A percentile compares a stretch with the other conserved stretches of the same genome.
These are phyloP conservation scores for Chionis minor DNA, from an alignment of 2,113 vertebrate species.

Conservation along the genomic window DNA sequence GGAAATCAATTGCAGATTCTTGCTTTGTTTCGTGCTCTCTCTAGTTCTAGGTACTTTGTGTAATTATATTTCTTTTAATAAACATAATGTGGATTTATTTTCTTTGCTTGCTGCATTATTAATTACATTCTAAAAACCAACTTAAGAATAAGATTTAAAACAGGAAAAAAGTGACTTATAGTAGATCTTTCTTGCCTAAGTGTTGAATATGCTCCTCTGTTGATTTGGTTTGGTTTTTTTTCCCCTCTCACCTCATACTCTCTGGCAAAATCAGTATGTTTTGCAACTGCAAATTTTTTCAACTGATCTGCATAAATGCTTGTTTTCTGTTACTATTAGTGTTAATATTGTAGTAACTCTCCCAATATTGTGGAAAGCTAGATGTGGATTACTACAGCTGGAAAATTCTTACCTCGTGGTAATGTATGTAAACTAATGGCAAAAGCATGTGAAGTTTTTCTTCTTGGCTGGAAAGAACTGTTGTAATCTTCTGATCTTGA, in stretches of 20 bases:
- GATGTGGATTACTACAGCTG: not conserved
- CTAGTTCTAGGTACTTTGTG: not conserved
- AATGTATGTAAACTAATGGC: not conserved
- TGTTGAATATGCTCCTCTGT: not conserved
- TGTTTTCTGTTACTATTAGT: not conserved
- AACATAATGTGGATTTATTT: not conserved
- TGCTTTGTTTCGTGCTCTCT: not conserved
- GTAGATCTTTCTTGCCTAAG: not conserved
- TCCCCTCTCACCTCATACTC: not conserved
- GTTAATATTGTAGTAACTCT: not conserved
- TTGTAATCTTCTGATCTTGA: not conserved
- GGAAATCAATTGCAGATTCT: not conserved
- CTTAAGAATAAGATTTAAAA: not conserved
- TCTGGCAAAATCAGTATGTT: not conserved
- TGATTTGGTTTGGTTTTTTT: not conserved
- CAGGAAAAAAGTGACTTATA: not conserved
- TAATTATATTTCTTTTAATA: not conserved
- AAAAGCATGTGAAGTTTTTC: not conserved
- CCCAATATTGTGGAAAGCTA: not conserved
- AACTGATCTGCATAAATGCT: not conserved
- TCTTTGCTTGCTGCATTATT: not conserved
- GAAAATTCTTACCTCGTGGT: not conserved
- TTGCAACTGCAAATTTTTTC: not conserved
- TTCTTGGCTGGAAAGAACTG: not conserved
- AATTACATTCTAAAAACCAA: not conserved